Conservation (phyloP, 53 echinoderm and acorn worm species). For the Glandiceps talaboti region DNA sequence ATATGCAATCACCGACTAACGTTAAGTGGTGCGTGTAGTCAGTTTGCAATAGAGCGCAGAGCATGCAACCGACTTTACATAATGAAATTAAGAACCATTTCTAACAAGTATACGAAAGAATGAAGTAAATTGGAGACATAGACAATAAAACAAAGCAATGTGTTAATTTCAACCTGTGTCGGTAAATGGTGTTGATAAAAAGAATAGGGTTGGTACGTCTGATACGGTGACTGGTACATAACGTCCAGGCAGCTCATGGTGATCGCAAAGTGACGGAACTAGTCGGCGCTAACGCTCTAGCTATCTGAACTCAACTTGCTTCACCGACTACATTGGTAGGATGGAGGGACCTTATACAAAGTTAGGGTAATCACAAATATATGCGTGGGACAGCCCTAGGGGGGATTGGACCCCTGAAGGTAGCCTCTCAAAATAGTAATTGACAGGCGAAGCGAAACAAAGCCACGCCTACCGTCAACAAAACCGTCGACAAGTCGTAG, state of each 20-base stretch:
- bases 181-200: slow-evolving; percentile 69
- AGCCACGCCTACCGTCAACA: background rate
- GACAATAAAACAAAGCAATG: too few relatives aligned
- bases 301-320: background rate
- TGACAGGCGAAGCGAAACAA: background rate
- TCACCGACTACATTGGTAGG: background rate
- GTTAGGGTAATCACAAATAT: background rate
- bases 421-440: background rate
- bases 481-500: background rate
- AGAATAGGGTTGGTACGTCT: slow-evolving; percentile 60
- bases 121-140: too few relatives aligned
- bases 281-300: too few relatives aligned
- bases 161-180: background rate
- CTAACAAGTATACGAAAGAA: background rate
- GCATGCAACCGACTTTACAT: background rate
- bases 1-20: background rate
- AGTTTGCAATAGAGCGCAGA: background rate
- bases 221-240: slow-evolving; percentile 77
- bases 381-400: background rate
- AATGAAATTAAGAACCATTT: background rate
- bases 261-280: too few relatives aligned
- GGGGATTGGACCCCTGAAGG: background rate
- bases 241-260: slow-evolving; percentile 90
- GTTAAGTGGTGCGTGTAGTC: background rate
- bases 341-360: background rate